Evolutionary conservation across 1,140 invertebrate species (phyloP).

Genomic region (Lepidotrigona ventralis): DNA sequence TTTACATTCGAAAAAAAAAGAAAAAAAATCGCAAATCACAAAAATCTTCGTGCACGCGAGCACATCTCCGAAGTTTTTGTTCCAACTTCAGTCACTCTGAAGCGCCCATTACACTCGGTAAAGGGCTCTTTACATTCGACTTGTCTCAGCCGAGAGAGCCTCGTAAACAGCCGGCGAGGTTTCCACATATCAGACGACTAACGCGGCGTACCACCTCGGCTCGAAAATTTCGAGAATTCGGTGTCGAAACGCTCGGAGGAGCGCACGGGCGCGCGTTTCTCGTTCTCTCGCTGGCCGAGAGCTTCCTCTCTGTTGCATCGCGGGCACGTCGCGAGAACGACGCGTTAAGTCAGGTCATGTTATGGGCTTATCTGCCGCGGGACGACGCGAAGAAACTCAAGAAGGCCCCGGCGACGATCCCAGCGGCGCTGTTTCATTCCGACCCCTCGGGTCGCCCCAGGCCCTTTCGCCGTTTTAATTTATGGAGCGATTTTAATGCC

Average conservation of each 20-base stretch:
- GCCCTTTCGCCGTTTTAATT: slow-evolving; percentile 76
- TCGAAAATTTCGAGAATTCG: slow-evolving; percentile 34
- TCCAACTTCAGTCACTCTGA: no score
- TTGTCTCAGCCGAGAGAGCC: no score
- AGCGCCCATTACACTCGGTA: not conserved
- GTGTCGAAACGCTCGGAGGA: slow-evolving; percentile 5
- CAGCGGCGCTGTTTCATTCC: slow-evolving; percentile 66
- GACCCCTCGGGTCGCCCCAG: slow-evolving; percentile 42
- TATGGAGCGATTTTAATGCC: slow-evolving; percentile 76
- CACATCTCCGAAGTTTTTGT: no score
- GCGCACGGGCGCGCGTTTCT: no score
- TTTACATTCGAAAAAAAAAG: slow-evolving; percentile 16
- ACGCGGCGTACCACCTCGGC: not conserved
- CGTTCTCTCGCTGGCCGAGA: not conserved
- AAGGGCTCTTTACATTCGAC: not conserved
- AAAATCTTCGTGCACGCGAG: no score
- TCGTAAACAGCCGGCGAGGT: not conserved
- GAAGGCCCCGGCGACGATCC: slow-evolving; percentile 65
- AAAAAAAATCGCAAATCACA: no score
- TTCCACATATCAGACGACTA: slow-evolving; percentile 4
- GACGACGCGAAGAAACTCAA: slow-evolving; percentile 69
- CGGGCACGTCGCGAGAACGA: slow-evolving; percentile 52
- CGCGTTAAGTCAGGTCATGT: slow-evolving; percentile 76
- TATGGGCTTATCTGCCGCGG: slow-evolving; percentile 73
- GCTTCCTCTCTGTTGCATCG: not conserved